phyloP scores from a whole-genome alignment of 1,140 invertebrate genomes.

The Schmidtea mediterranea region DNA sequence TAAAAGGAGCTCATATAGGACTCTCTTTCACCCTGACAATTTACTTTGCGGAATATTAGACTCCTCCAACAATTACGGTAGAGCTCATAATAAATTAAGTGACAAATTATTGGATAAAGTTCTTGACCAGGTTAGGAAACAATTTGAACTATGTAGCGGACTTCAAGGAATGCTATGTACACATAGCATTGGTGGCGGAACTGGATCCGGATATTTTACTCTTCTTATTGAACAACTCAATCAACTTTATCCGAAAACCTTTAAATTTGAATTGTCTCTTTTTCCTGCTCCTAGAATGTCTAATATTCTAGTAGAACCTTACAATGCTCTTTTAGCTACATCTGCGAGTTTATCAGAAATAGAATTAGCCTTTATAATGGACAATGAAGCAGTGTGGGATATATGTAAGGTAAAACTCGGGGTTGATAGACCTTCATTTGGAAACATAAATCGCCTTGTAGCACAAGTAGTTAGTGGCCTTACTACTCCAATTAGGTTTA shows the following conservation, averaged over 20 bases:
- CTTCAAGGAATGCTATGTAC: not conserved
- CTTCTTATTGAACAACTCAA: not conserved
- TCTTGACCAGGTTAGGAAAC: constrained; percentile 13
- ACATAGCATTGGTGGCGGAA: constrained; percentile 2
- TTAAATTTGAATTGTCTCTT: not conserved
- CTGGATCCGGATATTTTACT: not conserved
- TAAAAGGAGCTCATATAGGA: constrained; percentile 13
- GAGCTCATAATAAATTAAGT: constrained; percentile 34
- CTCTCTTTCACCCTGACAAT: constrained; percentile 22
- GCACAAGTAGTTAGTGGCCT: not conserved
- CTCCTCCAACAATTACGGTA: constrained; percentile 31
- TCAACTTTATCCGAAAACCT: constrained; percentile 19
- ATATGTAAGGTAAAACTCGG: constrained; percentile 40
- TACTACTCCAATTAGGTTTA: not conserved
- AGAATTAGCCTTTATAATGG: constrained; percentile 32
- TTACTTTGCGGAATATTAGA: constrained; percentile 17
- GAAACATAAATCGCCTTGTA: constrained; percentile 9
- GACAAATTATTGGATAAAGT: constrained; percentile 27
- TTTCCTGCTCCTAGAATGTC: not conserved
- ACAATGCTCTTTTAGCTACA: constrained; percentile 30
- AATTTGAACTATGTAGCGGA: constrained; percentile 8
- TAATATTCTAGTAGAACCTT: not conserved
- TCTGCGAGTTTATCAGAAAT: constrained; percentile 45
- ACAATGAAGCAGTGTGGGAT: constrained; percentile 53
- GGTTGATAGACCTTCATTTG: constrained; percentile 31